Conservation (phyloP, 2,888 invertebrate genomes). For the Epirrhoe tristata region DNA sequence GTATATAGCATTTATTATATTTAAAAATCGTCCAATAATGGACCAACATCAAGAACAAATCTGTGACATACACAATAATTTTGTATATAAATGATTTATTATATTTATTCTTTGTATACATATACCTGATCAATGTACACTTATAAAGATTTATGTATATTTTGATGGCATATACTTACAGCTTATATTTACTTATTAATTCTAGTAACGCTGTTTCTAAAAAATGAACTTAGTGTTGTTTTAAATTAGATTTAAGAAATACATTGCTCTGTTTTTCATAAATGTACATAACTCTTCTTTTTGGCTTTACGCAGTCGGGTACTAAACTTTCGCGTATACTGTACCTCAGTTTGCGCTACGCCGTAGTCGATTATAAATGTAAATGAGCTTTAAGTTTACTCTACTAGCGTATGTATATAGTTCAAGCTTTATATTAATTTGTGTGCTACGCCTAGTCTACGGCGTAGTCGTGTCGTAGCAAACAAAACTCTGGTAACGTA, state of each 20-base stretch:
- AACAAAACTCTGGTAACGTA: too few species aligned
- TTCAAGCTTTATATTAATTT: too few species aligned
- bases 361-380: too few species aligned
- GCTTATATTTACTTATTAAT: slow-evolving; percentile 13
- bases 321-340: too few species aligned
- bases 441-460: too few species aligned
- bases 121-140: slow-evolving; percentile 65
- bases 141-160: slow-evolving; percentile 39
- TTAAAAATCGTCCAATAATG: slow-evolving; percentile 54
- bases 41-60: slow-evolving; percentile 69
- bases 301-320: too few species aligned
- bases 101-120: slow-evolving; percentile 52
- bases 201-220: slow-evolving; percentile 10
- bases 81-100: slow-evolving; percentile 68
- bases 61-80: slow-evolving; percentile 84
- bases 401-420: too few species aligned
- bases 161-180: slow-evolving; percentile 34
- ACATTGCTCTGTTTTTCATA: not conserved
- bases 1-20: slow-evolving; percentile 9
- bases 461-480: too few species aligned
- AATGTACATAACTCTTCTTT: not conserved
- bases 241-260: not conserved
- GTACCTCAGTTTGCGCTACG: too few species aligned
- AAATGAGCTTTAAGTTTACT: too few species aligned
- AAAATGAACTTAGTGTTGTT: not conserved